Evolutionary conservation across 2,888 invertebrate species (phyloP), one percentile per base, ranked within the genome.

Genomic region (Hemistola chrysoprasaria): DNA sequence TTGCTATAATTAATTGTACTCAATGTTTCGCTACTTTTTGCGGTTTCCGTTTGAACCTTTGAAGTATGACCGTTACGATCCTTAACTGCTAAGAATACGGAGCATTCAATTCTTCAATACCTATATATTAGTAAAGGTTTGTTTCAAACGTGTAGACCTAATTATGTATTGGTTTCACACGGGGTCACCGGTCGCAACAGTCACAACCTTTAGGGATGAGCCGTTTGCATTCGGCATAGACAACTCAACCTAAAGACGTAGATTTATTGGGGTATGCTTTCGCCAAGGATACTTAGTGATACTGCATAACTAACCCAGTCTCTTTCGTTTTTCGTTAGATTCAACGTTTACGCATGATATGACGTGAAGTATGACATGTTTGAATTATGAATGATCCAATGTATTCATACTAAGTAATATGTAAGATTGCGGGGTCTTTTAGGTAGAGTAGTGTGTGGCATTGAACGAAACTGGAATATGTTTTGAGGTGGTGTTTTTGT

Each of bases 11-110:
- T 71, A 74, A 74, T 77, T 76, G 73, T 72, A 16, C 16, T 4
- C 16, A 69, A 76, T 63, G 72, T 76, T 79, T 82, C 69, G 78
- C 82, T 66, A 78, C 71, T 83, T 87, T 84, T 86, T 87, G 87
- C 86, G 87, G 87, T 87, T 88, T 87, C 87, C 85, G 85, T 62
- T 72, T 70, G 72, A 70, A 70, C 42, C 65, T 81, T 61, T 72
- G 71, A 67, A 69, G 85, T 86, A 82, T 85, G 84, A 87, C 86
- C 83, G 85, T 83, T 84, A 79, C 84, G 80, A 76, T 65, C 74
- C 74, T 50, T 55, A 77, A 77, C 70, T 74, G 69, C 59, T 63
- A 65, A 75, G 73, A 76, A 78, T 72, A 71, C 60, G 53, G 59
- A 57, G 53, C 47, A 65, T 59, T 58, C 73, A 71, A 68, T 78